Evolutionary conservation across 2,797 vertebrate genomes (phyloP).

Genomic region (Numenius phaeopus): DNA sequence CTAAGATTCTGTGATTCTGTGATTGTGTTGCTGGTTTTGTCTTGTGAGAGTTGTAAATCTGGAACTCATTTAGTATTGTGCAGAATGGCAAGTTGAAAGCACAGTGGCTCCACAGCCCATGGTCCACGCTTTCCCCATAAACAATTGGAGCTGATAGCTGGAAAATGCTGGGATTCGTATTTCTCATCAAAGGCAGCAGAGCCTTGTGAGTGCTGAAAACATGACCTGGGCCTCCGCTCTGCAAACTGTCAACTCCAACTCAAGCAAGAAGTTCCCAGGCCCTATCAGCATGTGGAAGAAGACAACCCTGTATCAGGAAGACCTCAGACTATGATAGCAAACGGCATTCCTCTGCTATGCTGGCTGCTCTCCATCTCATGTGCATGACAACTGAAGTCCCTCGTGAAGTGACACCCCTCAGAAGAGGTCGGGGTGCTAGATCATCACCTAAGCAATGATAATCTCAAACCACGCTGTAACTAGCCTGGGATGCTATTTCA

Average conservation of each 20-base stretch:
- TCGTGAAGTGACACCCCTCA: neutral
- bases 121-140: neutral
- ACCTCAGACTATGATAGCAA: neutral
- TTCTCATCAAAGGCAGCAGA: constrained; percentile 15
- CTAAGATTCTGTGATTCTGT: too few species aligned
- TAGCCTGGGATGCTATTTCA: neutral
- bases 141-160: neutral
- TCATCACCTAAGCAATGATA: constrained; percentile 11
- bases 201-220: neutral
- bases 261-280: neutral
- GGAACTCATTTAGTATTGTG: neutral
- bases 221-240: neutral
- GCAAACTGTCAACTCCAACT: neutral
- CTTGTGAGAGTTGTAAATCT: neutral
- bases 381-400: neutral
- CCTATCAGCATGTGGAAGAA: neutral
- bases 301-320: neutral
- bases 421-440: neutral
- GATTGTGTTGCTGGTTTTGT: neutral
- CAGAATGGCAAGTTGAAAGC: neutral
- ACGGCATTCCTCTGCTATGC: neutral
- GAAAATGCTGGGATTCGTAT: constrained; percentile 21
- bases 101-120: neutral
- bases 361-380: neutral
- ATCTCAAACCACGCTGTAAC: neutral